phyloP scores from a whole-genome alignment of 2,113 vertebrate species.

The Willisornis vidua region DNA sequence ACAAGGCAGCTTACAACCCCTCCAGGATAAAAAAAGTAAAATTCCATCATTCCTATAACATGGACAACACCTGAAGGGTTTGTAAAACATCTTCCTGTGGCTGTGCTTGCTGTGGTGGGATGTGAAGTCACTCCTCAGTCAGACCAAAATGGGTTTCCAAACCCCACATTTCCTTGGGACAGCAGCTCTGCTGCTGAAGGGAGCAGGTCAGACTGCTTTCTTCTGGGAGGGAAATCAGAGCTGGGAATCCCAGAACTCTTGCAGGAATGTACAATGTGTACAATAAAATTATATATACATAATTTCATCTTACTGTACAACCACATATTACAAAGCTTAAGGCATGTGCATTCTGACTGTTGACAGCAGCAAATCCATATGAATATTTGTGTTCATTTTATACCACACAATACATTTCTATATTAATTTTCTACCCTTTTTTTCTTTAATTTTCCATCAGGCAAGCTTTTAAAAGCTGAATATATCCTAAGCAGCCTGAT shows the following conservation, averaged over 20 bases:
- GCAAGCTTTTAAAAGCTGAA: conserved; percentile 93
- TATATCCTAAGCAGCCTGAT: conserved; percentile 92
- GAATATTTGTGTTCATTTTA: background rate
- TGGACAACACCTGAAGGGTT: conserved; percentile 21
- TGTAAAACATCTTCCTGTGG: background rate
- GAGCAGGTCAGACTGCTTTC: background rate
- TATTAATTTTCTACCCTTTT: background rate
- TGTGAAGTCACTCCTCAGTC: background rate
- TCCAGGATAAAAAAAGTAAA: background rate
- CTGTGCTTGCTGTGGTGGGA: background rate
- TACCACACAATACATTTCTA: background rate
- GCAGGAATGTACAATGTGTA: background rate
- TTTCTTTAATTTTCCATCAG: conserved; percentile 66
- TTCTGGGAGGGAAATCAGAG: background rate
- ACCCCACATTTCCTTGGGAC: background rate
- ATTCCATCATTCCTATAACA: background rate
- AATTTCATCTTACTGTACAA: background rate
- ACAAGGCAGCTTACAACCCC: conserved; percentile 59
- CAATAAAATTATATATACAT: background rate
- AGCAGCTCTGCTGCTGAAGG: background rate
- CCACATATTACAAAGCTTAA: background rate
- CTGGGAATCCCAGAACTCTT: background rate
- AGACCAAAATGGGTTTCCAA: background rate
- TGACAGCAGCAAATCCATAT: background rate
- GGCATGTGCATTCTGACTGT: background rate